These are phyloP conservation scores for Brachionichthys hirsutus DNA, from an alignment of 2,113 vertebrate genomes.

Conservation along the genomic window DNA sequence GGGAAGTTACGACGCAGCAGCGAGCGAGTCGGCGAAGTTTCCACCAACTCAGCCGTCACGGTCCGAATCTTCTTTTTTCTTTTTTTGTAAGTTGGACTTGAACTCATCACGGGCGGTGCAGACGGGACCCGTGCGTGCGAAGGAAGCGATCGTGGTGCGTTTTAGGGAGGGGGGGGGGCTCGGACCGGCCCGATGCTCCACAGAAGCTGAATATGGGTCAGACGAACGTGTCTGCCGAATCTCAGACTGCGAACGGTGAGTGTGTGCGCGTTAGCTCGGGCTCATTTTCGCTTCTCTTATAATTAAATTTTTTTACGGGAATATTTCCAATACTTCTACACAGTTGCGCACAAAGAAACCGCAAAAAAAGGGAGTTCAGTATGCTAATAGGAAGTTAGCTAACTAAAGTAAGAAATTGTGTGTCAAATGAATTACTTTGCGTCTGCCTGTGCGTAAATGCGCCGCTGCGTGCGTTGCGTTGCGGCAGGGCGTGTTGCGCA, in stretches of 20 bases:
- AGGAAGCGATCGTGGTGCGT: constrained; percentile 66
- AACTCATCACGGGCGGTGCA: constrained; percentile 29
- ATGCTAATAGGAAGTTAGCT: constrained; percentile 16
- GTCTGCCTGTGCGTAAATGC: too few relatives aligned
- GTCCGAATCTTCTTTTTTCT: constrained; percentile 18
- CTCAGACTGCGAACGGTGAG: constrained; percentile 82
- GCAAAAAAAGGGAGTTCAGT: background rate
- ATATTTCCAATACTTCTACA: background rate
- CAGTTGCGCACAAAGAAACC: background rate
- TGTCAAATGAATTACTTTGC: too few relatives aligned
- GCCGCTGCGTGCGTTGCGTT: too few relatives aligned
- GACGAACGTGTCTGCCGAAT: constrained; percentile 87
- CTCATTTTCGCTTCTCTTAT: constrained; percentile 1
- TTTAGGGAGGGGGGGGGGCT: constrained; percentile 10
- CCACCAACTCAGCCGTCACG: constrained; percentile 49
- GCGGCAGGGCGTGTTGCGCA: too few relatives aligned
- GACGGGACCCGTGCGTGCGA: constrained; percentile 52
- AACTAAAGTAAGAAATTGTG: background rate
- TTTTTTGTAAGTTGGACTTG: constrained; percentile 68
- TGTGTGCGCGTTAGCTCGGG: constrained; percentile 31
- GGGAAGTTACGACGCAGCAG: constrained; percentile 71
- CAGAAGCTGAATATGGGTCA: constrained; percentile 84
- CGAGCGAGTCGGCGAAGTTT: constrained; percentile 48
- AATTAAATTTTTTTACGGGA: background rate
- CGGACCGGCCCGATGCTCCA: constrained; percentile 46